A percentile compares a stretch with the other conserved stretches of the same genome.
Conservation (phyloP, 2,113 vertebrate genomes). For the Thamnaconus septentrionalis region DNA sequence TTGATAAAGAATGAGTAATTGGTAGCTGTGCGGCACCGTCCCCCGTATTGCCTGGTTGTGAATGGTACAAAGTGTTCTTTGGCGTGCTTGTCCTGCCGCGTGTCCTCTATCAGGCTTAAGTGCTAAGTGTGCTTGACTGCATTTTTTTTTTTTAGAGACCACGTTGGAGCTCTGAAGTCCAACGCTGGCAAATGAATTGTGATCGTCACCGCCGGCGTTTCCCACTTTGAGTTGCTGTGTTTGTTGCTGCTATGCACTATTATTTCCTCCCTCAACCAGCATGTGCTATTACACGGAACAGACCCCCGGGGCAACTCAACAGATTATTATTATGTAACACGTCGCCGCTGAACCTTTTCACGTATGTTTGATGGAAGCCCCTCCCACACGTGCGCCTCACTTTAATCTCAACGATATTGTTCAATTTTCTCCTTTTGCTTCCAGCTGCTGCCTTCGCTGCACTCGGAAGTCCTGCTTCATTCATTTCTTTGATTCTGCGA, state of each 20-base stretch:
- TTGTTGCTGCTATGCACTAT: constrained; percentile 3
- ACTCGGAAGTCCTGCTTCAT: too few relatives aligned
- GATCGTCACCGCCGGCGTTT: constrained; percentile 14
- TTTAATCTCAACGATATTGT: constrained; percentile 4
- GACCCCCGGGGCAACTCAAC: too few relatives aligned
- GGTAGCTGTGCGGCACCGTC: too few relatives aligned
- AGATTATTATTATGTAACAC: constrained; percentile 6
- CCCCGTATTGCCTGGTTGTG: too few relatives aligned
- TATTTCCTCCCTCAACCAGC: constrained; percentile 11
- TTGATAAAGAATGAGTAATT: too few relatives aligned
- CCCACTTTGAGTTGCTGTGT: constrained; percentile 7
- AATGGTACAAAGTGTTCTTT: too few relatives aligned
- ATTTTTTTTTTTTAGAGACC: not conserved
- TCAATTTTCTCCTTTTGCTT: not conserved
- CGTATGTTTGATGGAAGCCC: constrained; percentile 8
- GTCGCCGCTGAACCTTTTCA: constrained; percentile 11
- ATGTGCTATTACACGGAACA: not conserved
- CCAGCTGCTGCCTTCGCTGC: constrained; percentile 7
- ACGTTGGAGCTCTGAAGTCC: constrained; percentile 19
- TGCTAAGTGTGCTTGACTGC: constrained; percentile 3
- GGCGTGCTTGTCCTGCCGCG: too few relatives aligned
- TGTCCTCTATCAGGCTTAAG: not conserved
- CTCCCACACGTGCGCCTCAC: not conserved
- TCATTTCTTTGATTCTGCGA: constrained; percentile 39
- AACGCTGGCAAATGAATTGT: constrained; percentile 27